These are phyloP conservation scores for Notothenia coriiceps DNA, from an alignment of 2,113 vertebrate species.

Conservation along the genomic window DNA sequence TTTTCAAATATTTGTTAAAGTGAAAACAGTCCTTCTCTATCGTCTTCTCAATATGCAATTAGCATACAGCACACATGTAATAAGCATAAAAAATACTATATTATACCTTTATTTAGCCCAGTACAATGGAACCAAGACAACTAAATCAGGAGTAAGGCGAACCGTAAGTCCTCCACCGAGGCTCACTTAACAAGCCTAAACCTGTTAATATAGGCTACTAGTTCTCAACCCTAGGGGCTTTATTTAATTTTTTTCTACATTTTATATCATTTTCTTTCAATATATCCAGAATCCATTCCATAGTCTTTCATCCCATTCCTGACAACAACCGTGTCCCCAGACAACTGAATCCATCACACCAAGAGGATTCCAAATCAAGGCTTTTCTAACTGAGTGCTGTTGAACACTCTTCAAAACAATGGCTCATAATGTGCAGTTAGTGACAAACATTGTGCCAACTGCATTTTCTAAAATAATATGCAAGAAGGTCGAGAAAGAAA, in stretches of 20 bases:
- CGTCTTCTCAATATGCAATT: background rate
- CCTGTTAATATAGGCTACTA: background rate
- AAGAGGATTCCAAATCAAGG: constrained; percentile 1
- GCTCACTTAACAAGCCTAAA: constrained; percentile 11
- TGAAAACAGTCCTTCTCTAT: background rate
- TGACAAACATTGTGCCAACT: constrained; percentile 42
- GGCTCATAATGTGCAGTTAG: constrained; percentile 46
- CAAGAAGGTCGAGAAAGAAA: constrained; percentile 8
- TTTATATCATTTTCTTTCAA: background rate
- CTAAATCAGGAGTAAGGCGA: background rate
- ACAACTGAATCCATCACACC: background rate
- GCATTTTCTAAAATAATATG: constrained; percentile 27
- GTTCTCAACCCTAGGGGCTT: background rate
- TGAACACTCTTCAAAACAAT: constrained; percentile 11
- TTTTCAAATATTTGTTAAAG: background rate
- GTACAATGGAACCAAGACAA: constrained; percentile 15
- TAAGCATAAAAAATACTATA: constrained; percentile 4
- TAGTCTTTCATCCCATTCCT: background rate
- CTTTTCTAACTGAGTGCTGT: constrained; percentile 8
- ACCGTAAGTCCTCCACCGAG: background rate
- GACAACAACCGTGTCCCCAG: background rate
- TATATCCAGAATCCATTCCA: background rate
- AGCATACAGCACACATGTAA: background rate
- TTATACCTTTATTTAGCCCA: constrained; percentile 31
- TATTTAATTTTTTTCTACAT: background rate